Percentiles rank a stretch among this genome's conserved stretches.
Evolutionary conservation across 2,888 invertebrate species (phyloP).

Genomic region (Mythimna vitellina): DNA sequence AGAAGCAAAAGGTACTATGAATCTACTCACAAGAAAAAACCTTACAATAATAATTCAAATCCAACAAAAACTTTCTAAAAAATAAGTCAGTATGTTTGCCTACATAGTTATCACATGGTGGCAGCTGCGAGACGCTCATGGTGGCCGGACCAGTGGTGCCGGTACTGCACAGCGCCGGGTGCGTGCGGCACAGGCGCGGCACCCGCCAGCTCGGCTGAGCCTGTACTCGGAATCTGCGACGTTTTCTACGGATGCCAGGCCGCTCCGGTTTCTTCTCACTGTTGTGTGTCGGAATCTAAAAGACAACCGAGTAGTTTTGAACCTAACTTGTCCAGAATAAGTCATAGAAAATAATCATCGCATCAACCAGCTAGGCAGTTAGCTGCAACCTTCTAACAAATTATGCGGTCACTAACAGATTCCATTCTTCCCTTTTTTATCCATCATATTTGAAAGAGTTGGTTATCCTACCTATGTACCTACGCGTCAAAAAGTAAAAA

Average conservation of each 20-base stretch:
- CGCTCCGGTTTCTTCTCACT: conserved; percentile 35
- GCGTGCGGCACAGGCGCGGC: conserved; percentile 71
- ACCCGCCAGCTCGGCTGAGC: conserved; percentile 59
- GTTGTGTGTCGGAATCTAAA: conserved; percentile 36
- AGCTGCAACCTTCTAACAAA: neutral
- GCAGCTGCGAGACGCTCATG: conserved; percentile 5
- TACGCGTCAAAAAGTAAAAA: neutral
- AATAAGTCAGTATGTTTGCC: conserved; percentile 31
- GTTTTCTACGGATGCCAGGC: conserved; percentile 40
- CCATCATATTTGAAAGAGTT: no score
- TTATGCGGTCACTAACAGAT: neutral
- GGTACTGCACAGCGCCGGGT: conserved; percentile 51
- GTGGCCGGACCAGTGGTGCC: conserved; percentile 12
- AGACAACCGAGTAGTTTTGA: neutral
- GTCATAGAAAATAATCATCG: neutral
- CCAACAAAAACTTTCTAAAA: neutral
- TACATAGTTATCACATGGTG: conserved; percentile 39
- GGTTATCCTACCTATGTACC: no score
- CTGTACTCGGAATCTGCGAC: conserved; percentile 30
- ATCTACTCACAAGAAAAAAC: no score
- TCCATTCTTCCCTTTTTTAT: no score
- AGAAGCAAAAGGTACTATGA: no score
- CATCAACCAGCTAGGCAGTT: neutral
- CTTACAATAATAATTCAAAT: no score
- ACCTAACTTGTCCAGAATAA: neutral